phyloP scores from a whole-genome alignment of 2,888 invertebrate genomes.

The Laothoe populi region DNA sequence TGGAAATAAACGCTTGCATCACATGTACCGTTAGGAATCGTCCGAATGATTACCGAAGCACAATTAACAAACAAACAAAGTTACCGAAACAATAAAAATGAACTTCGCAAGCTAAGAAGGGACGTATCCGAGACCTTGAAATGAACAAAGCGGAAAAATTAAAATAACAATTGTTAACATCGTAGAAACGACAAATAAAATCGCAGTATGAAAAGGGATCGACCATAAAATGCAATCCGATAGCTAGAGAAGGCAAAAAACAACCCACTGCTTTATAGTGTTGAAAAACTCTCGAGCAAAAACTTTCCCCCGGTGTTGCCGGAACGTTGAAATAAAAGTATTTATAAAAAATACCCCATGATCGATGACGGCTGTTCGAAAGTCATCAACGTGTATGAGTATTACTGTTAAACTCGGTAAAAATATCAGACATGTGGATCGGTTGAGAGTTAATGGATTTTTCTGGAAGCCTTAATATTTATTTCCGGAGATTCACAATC shows the following conservation, averaged over 20 bases:
- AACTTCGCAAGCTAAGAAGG: conserved; percentile 4
- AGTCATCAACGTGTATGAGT: conserved; percentile 40
- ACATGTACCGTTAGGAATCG: not conserved
- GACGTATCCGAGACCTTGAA: conserved; percentile 3
- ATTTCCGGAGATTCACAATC: not conserved
- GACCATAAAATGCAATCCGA: conserved; percentile 48
- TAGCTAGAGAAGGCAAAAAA: conserved; percentile 50
- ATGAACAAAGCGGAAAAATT: conserved; percentile 32
- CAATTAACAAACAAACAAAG: conserved; percentile 18
- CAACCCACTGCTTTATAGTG: conserved; percentile 36
- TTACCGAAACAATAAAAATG: conserved; percentile 11
- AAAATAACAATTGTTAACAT: conserved; percentile 42
- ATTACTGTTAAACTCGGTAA: conserved; percentile 26
- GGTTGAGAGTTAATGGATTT: conserved; percentile 26
- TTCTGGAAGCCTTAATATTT: not conserved
- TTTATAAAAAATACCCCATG: conserved; percentile 37
- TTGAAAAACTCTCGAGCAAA: conserved; percentile 47
- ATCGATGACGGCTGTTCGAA: conserved; percentile 46
- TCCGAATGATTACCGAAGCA: conserved; percentile 8
- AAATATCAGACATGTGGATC: conserved; percentile 31
- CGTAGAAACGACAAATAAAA: conserved; percentile 45
- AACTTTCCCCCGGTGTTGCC: conserved; percentile 42
- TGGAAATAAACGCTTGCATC: not conserved
- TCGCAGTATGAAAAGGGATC: conserved; percentile 50
- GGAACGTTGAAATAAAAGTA: conserved; percentile 39